These are phyloP conservation scores for Drosophila elegans DNA, from an alignment of 1,140 invertebrate genomes.

Conservation along the genomic window DNA sequence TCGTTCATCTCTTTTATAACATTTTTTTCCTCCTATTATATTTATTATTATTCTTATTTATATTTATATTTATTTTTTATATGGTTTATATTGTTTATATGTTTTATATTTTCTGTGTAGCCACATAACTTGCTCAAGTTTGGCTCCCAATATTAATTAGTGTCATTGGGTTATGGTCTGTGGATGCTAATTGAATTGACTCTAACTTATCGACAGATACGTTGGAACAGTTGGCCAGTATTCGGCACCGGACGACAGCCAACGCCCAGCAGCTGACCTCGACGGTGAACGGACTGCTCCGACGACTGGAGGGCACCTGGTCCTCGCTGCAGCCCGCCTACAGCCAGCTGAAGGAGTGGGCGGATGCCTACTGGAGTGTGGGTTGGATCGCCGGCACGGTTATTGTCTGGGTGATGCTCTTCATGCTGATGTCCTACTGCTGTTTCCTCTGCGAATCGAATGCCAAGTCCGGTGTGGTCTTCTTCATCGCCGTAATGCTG, in stretches of 20 bases:
- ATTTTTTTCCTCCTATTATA: too few relatives aligned
- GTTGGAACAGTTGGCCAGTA: conserved; percentile 76
- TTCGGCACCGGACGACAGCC: conserved; percentile 76
- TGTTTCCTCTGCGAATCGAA: conserved; percentile 86
- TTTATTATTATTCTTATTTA: too few relatives aligned
- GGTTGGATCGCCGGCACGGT: conserved; percentile 75
- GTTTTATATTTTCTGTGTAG: not conserved
- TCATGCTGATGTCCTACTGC: conserved; percentile 80
- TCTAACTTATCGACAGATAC: conserved; percentile 63
- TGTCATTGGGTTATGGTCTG: conserved; percentile 46
- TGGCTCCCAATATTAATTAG: conserved; percentile 69
- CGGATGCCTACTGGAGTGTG: conserved; percentile 71
- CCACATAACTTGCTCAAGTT: conserved; percentile 16
- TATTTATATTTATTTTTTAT: too few relatives aligned
- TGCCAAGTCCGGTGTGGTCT: conserved; percentile 86
- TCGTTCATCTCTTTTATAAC: too few relatives aligned
- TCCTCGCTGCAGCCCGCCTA: conserved; percentile 67
- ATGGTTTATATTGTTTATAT: too few relatives aligned
- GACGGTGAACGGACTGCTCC: conserved; percentile 71
- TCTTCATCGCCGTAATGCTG: conserved; percentile 85
- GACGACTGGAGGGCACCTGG: conserved; percentile 71
- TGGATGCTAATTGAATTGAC: conserved; percentile 62
- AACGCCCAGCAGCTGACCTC: conserved; percentile 79
- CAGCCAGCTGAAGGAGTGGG: conserved; percentile 69
- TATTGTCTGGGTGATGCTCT: conserved; percentile 79